A percentile compares a stretch with the other conserved stretches of the same genome.
phyloP scores from a whole-genome alignment of 2,113 vertebrate species.

The Dromas ardeola region DNA sequence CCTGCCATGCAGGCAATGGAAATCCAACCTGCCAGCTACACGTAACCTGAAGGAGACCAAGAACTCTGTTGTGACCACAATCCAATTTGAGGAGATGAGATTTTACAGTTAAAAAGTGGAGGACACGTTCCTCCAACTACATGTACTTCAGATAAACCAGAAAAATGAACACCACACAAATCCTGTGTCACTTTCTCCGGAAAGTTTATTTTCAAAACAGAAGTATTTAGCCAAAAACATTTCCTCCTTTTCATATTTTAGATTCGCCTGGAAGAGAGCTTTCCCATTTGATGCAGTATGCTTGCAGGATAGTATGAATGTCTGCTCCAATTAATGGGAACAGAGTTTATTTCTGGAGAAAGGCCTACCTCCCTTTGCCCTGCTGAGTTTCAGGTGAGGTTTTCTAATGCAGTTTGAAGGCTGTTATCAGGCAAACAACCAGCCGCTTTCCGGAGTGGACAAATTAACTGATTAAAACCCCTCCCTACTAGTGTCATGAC shows the following conservation, averaged over 20 bases:
- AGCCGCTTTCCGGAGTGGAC: not conserved
- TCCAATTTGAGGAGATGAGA: not conserved
- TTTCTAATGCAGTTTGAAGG: not conserved
- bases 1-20: not conserved
- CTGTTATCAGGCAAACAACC: not conserved
- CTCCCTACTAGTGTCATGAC: not conserved
- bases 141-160: not conserved
- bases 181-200: not conserved
- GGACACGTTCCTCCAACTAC: not conserved
- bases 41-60: not conserved
- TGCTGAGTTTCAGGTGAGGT: not conserved
- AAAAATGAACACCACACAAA: not conserved
- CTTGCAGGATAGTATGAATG: not conserved
- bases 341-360: not conserved
- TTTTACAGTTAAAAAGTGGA: not conserved
- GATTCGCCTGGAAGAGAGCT: not conserved
- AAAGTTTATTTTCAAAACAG: not conserved
- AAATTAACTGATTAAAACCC: not conserved
- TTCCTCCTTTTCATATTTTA: not conserved
- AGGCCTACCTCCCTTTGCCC: not conserved
- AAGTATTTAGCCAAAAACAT: not conserved
- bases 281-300: not conserved
- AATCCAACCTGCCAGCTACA: not conserved
- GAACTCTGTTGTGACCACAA: not conserved
- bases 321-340: not conserved